Percentiles rank a stretch among this genome's conserved stretches.
These are phyloP conservation scores for Lophotis ruficrista DNA, from an alignment of 2,113 vertebrate species.

Conservation along the genomic window DNA sequence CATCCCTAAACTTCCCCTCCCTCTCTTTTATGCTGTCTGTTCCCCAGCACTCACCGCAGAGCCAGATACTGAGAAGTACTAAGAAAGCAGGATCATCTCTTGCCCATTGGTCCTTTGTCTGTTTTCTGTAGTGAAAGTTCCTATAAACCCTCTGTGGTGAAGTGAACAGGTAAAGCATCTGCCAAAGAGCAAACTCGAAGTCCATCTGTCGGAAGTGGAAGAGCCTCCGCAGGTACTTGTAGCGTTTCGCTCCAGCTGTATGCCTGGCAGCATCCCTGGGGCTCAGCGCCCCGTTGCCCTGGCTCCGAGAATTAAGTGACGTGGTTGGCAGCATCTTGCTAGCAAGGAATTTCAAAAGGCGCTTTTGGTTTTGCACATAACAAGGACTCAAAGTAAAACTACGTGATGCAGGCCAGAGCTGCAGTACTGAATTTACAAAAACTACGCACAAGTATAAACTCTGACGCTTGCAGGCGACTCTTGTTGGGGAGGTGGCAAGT, in stretches of 20 bases:
- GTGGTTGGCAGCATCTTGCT: conserved; percentile 92
- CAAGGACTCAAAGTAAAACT: fast-evolving
- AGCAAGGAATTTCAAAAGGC: background rate
- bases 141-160: conserved; percentile 96
- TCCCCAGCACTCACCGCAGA: conserved; percentile 84
- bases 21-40: background rate
- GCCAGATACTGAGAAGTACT: conserved; percentile 93
- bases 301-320: conserved; percentile 60
- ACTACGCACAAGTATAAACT: background rate
- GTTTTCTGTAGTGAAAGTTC: conserved; percentile 98
- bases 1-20: background rate
- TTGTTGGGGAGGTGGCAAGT: too few relatives aligned
- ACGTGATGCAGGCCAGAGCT: fast-evolving
- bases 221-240: conserved; percentile 93
- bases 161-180: conserved; percentile 98
- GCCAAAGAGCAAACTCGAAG: conserved; percentile 97
- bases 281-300: conserved; percentile 80
- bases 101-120: conserved; percentile 99
- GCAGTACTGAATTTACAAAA: background rate
- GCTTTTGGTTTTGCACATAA: fast-evolving
- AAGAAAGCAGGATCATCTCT: conserved; percentile 96
- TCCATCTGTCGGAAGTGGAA: conserved; percentile 94
- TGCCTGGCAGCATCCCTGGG: conserved; percentile 88
- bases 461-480: too few relatives aligned
- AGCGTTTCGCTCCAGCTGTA: conserved; percentile 92